phyloP scores from a whole-genome alignment of 2,888 invertebrate genomes.

The Gordius sp. region DNA sequence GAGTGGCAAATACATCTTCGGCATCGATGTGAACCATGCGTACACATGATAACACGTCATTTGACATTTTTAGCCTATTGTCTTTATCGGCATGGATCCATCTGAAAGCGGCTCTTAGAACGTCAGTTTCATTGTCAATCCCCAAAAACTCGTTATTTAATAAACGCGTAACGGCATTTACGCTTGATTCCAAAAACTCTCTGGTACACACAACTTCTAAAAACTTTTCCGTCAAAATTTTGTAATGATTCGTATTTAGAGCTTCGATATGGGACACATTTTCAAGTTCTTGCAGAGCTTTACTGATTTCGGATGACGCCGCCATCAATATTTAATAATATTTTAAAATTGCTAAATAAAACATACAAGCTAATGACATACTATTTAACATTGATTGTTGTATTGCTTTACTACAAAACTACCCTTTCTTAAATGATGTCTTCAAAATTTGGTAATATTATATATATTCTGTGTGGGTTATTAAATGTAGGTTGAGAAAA shows the following conservation, averaged over 20 bases:
- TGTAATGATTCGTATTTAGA: not conserved
- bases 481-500: too few relatives aligned
- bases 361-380: too few relatives aligned
- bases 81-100: conserved; percentile 14
- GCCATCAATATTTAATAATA: too few relatives aligned
- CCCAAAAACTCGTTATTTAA: not conserved
- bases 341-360: too few relatives aligned
- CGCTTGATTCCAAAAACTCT: not conserved
- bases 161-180: not conserved
- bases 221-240: conserved; percentile 6
- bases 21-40: not conserved
- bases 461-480: too few relatives aligned
- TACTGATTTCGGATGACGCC: not conserved
- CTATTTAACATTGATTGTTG: too few relatives aligned
- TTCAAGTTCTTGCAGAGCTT: conserved; percentile 5
- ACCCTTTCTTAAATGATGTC: too few relatives aligned
- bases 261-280: not conserved
- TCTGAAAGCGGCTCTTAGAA: conserved; percentile 1
- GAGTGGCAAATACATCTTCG: not conserved
- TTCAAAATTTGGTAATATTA: too few relatives aligned
- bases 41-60: not conserved
- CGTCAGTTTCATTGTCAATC: conserved; percentile 1
- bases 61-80: not conserved
- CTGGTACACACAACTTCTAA: not conserved
- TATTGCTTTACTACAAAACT: too few relatives aligned